Percentiles rank a stretch among this genome's conserved stretches.
phyloP scores from a whole-genome alignment of 2,113 vertebrate genomes.

The Sinocyclocheilus grahami region DNA sequence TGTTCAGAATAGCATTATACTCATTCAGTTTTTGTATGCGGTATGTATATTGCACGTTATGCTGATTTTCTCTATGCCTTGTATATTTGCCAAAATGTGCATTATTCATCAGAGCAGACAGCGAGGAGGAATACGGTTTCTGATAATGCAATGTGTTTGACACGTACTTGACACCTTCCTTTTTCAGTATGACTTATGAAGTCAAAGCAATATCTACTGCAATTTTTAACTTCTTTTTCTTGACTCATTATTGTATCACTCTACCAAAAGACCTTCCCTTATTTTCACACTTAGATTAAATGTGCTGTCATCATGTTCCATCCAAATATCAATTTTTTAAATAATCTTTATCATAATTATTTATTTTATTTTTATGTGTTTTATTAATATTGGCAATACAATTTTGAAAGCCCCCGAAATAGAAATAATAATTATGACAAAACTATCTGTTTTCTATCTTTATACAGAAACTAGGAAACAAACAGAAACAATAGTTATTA shows the following conservation, averaged over 20 bases:
- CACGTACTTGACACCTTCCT: background rate
- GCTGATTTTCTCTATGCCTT: background rate
- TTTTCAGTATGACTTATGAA: background rate
- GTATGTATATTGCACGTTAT: background rate
- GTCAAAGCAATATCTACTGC: background rate
- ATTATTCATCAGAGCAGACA: background rate
- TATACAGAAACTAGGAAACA: too few species aligned
- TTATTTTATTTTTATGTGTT: too few species aligned
- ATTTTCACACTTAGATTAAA: background rate
- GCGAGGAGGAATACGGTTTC: background rate
- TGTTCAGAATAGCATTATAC: background rate
- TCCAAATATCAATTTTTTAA: background rate
- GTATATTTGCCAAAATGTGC: background rate
- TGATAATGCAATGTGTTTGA: background rate
- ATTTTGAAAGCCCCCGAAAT: too few species aligned
- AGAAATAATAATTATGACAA: too few species aligned
- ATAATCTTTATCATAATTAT: too few species aligned
- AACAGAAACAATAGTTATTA: too few species aligned
- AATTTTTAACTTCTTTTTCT: background rate
- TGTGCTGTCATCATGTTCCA: background rate
- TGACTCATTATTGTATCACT: background rate
- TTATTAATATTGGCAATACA: too few species aligned
- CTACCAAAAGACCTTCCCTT: background rate
- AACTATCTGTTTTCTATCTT: too few species aligned
- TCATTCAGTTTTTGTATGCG: background rate